Conservation (phyloP, 1,140 invertebrate genomes). For the Brachionus rotundiformis region DNA sequence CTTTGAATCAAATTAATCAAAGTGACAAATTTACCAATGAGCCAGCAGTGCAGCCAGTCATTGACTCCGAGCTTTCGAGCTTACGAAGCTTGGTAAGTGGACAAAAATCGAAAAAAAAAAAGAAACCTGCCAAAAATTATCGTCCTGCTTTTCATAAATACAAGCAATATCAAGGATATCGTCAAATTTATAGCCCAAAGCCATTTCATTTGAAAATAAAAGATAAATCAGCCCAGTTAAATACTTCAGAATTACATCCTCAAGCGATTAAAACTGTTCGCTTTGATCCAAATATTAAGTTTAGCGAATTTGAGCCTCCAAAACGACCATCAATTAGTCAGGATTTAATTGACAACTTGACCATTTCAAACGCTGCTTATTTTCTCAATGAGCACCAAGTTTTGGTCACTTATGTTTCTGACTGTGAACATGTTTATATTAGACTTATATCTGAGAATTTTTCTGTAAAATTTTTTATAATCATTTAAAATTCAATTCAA, state of each 20-base stretch:
- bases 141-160: not conserved
- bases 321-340: not conserved
- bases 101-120: slow-evolving; percentile 50
- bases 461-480: no score
- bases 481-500: no score
- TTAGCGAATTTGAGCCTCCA: not conserved
- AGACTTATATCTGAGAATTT: slow-evolving; percentile 10
- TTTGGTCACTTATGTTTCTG: not conserved
- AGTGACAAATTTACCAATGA: slow-evolving; percentile 21
- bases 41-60: not conserved
- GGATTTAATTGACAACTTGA: not conserved
- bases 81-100: slow-evolving; percentile 6
- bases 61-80: slow-evolving; percentile 8
- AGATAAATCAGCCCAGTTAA: not conserved
- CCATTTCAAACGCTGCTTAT: slow-evolving; percentile 15
- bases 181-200: not conserved
- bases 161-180: slow-evolving; percentile 6
- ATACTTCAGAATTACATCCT: not conserved
- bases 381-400: slow-evolving; percentile 29
- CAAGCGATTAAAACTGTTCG: not conserved
- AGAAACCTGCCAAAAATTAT: not conserved
- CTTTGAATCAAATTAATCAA: not conserved
- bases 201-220: not conserved
- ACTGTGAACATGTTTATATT: slow-evolving; percentile 16
- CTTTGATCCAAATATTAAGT: not conserved